These are phyloP conservation scores for Theretra japonica DNA, from an alignment of 2,888 invertebrate genomes.

Conservation along the genomic window DNA sequence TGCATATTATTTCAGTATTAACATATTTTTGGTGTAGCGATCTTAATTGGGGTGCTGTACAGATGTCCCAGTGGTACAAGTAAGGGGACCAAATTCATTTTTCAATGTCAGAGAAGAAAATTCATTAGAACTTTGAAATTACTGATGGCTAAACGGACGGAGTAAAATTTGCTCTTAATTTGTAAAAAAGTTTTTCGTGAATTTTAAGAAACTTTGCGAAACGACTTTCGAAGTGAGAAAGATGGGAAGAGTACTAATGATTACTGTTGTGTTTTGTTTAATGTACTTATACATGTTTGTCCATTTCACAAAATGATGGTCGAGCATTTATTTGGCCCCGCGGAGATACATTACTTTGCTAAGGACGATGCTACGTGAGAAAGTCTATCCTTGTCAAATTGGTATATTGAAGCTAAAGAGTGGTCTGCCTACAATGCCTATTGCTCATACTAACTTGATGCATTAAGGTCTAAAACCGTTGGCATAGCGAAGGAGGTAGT, in stretches of 20 bases:
- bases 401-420: no score
- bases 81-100: slow-evolving; percentile 79
- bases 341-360: no score
- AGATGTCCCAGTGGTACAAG: slow-evolving; percentile 68
- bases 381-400: no score
- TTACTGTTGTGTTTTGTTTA: slow-evolving; percentile 70
- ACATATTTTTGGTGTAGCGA: slow-evolving; percentile 18
- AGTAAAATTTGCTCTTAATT: slow-evolving; percentile 84
- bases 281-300: slow-evolving; percentile 28
- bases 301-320: not conserved
- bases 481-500: not conserved
- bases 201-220: slow-evolving; percentile 76
- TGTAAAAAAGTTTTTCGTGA: slow-evolving; percentile 81
- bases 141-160: slow-evolving; percentile 83
- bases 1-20: slow-evolving; percentile 23
- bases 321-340: no score
- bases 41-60: slow-evolving; percentile 52
- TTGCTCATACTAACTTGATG: no score
- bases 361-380: no score
- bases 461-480: not conserved
- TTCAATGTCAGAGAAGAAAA: slow-evolving; percentile 84
- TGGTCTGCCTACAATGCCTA: no score
- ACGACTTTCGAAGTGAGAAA: slow-evolving; percentile 80
- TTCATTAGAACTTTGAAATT: slow-evolving; percentile 85
- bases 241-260: slow-evolving; percentile 78